A percentile compares a stretch with the other conserved stretches of the same genome.
Evolutionary conservation across 2,888 invertebrate species (phyloP).

Genomic region (Abscondita cerata): DNA sequence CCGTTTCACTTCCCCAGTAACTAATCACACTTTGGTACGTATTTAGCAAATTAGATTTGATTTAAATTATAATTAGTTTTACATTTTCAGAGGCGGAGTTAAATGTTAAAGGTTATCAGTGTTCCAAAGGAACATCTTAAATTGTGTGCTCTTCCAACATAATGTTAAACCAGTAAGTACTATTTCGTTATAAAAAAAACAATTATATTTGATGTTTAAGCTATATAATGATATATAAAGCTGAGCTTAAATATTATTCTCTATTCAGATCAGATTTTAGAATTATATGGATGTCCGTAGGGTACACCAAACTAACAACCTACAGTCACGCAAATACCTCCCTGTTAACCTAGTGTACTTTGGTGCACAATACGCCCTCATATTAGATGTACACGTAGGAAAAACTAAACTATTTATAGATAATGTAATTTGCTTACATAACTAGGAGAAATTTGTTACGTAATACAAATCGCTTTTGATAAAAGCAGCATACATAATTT

Average conservation of each 20-base stretch:
- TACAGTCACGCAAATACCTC: conserved; percentile 42
- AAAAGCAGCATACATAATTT: neutral
- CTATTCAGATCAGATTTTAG: conserved; percentile 42
- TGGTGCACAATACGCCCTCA: conserved; percentile 6
- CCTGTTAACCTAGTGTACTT: conserved; percentile 13
- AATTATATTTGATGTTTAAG: conserved; percentile 23
- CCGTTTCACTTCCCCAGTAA: conserved; percentile 79
- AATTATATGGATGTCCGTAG: conserved; percentile 42
- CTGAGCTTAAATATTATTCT: conserved; percentile 29
- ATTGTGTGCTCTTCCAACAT: conserved; percentile 87
- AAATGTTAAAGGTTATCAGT: conserved; percentile 86
- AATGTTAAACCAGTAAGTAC: conserved; percentile 84
- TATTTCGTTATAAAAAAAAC: conserved; percentile 6
- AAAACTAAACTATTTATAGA: conserved; percentile 14
- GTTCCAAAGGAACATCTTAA: conserved; percentile 85
- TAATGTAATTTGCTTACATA: conserved; percentile 18
- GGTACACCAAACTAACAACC: conserved; percentile 40
- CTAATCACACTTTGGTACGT: conserved; percentile 85
- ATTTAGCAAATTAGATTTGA: neutral
- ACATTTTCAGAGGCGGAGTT: conserved; percentile 77
- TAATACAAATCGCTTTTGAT: neutral
- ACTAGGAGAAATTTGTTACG: conserved; percentile 3
- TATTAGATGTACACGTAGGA: neutral
- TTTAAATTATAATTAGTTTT: neutral
- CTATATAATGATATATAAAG: conserved; percentile 46